These are phyloP conservation scores for Odontamblyopus rebecca DNA, from an alignment of 2,797 vertebrate species.

Conservation along the genomic window DNA sequence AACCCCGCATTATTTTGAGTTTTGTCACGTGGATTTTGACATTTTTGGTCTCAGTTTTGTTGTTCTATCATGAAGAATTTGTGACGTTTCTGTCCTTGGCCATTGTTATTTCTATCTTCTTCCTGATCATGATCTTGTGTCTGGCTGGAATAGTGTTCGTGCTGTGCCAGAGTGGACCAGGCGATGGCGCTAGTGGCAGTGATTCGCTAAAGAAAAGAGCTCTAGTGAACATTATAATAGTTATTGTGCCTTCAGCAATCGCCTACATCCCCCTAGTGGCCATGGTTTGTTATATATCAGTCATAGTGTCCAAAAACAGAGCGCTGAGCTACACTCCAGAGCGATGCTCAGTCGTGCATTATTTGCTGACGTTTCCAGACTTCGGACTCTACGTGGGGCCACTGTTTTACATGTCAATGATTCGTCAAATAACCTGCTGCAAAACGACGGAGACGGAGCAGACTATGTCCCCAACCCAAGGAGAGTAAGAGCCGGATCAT, in stretches of 20 bases:
- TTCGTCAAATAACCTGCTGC: slow-evolving; percentile 36
- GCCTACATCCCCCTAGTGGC: slow-evolving; percentile 38
- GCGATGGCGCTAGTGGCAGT: not conserved
- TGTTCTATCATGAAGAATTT: slow-evolving; percentile 12
- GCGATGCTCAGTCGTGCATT: slow-evolving; percentile 31
- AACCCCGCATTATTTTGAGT: slow-evolving; percentile 19
- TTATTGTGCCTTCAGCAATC: slow-evolving; percentile 29
- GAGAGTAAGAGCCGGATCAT: no score
- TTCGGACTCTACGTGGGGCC: slow-evolving; percentile 58
- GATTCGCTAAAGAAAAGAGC: slow-evolving; percentile 32
- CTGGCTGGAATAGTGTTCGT: slow-evolving; percentile 29
- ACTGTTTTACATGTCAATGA: slow-evolving; percentile 50
- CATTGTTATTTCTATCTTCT: no score
- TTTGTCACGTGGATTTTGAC: slow-evolving; percentile 23
- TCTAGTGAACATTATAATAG: slow-evolving; percentile 31
- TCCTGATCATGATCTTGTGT: slow-evolving; percentile 39
- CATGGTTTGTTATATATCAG: slow-evolving; percentile 13
- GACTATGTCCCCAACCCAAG: not conserved
- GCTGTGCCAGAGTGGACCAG: slow-evolving; percentile 16
- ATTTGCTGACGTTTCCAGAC: slow-evolving; percentile 40
- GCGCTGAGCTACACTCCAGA: not conserved
- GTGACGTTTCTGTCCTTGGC: no score
- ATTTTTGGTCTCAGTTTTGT: slow-evolving; percentile 15
- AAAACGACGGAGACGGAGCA: slow-evolving; percentile 11
- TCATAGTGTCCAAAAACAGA: not conserved